A percentile compares a stretch with the other conserved stretches of the same genome.
These are phyloP conservation scores for Drosophila lacteicornis DNA, from an alignment of 1,140 invertebrate species.

Conservation along the genomic window DNA sequence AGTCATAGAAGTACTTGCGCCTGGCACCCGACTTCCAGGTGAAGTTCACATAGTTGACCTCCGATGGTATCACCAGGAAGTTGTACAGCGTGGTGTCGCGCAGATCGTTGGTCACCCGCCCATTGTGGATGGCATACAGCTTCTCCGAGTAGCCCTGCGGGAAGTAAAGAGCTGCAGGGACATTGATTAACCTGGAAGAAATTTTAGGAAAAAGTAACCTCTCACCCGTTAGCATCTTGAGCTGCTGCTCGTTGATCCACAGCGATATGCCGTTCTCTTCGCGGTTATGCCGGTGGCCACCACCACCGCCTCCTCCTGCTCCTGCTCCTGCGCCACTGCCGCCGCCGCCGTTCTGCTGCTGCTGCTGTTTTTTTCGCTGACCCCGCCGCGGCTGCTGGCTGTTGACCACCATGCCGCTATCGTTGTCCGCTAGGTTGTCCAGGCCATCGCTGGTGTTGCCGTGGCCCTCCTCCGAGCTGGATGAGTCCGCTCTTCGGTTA, in stretches of 20 bases:
- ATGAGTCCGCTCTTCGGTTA: conserved; percentile 53
- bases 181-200: background rate
- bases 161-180: conserved; percentile 68
- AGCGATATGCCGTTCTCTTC: conserved; percentile 89
- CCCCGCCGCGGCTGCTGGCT: conserved; percentile 48
- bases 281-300: conserved; percentile 59
- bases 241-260: conserved; percentile 95
- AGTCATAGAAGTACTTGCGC: conserved; percentile 95
- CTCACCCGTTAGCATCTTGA: conserved; percentile 94
- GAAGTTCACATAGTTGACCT: conserved; percentile 95
- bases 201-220: background rate
- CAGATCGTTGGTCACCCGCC: conserved; percentile 93
- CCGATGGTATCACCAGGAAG: conserved; percentile 94
- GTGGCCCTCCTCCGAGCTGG: conserved; percentile 67
- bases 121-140: conserved; percentile 95
- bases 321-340: conserved; percentile 22
- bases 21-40: conserved; percentile 94
- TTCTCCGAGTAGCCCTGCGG: conserved; percentile 87
- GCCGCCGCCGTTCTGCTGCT: conserved; percentile 16
- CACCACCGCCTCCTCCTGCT: conserved; percentile 17
- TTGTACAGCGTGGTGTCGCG: conserved; percentile 95
- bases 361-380: conserved; percentile 57
- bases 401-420: conserved; percentile 32
- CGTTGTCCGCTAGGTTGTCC: conserved; percentile 52
- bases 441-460: conserved; percentile 50